These are phyloP conservation scores for Phocoena phocoena DNA, from an alignment of 2,113 vertebrate genomes.

Conservation along the genomic window DNA sequence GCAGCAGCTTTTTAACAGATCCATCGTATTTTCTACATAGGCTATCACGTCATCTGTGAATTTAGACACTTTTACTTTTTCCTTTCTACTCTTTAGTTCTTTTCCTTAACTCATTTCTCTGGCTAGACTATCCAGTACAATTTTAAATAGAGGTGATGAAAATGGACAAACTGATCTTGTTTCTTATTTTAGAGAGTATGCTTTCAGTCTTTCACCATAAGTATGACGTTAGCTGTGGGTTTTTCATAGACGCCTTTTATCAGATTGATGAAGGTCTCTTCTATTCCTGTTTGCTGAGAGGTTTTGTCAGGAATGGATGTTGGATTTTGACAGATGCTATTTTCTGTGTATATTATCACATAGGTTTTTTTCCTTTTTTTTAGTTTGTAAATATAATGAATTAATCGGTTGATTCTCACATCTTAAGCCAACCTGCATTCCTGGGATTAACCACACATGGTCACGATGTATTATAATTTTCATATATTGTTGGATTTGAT, in stretches of 20 bases:
- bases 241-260: slow-evolving; percentile 6
- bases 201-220: neutral
- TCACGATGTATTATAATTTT: neutral
- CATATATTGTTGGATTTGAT: neutral
- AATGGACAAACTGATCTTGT: neutral
- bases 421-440: slow-evolving; percentile 25
- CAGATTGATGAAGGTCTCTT: neutral
- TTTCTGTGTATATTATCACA: neutral
- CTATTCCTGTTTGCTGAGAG: neutral
- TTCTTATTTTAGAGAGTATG: slow-evolving; percentile 23
- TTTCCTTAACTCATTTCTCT: neutral
- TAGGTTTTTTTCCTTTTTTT: neutral
- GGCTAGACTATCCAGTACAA: neutral
- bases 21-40: neutral
- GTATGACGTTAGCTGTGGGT: neutral
- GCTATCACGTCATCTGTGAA: neutral
- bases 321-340: neutral
- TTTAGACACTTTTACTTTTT: neutral
- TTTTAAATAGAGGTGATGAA: neutral
- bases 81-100: neutral
- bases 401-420: neutral
- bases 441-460: neutral
- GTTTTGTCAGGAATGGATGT: neutral
- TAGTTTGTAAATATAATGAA: neutral
- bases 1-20: neutral